Evolutionary conservation across 2,113 vertebrate species (phyloP), one percentile per base, ranked within the genome.

Genomic region (Actenoides lindsayi): DNA sequence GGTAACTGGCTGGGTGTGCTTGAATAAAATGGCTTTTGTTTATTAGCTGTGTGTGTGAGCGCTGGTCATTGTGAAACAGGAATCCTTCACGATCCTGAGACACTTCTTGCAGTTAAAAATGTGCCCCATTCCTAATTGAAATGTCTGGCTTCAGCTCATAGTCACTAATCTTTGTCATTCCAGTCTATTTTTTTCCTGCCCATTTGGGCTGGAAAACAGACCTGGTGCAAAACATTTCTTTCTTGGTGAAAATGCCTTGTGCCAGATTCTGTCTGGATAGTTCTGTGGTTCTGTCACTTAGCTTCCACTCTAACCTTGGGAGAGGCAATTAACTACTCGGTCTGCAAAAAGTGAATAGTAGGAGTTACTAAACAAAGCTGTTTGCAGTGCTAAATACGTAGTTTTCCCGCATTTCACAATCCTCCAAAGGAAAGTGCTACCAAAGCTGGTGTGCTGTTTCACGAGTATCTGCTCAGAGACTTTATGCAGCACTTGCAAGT

Each of bases 61-160:
- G 9, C 46, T 46, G 46, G 20, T 46, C 46, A 20, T 46, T 19
- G 46, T 46, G 46, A 46, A 46, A 46, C 10, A 19, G 18, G 19
- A 46, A 46, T 46, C 46, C 46, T 46, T 46, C 46, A 20, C 19
- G 46, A 46, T 19, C 19, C 46, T 46, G 46, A 46, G 46, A 20
- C 46, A 46, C 63, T 46, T 77, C 78, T 79, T 68, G 59, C 54
- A 67, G 39, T 73, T 84, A 48, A 84, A 84, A 56, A 68, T 30
- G 35, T 76, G 44, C n/a, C 54, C 89, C 76, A 11, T 64, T 93
- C 67, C n/a, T 87, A 62, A 87, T 96, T 87, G 84, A 84, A 93
- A 87, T 92, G 57, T 44, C 60, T 89, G 53, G 35, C 69, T 91
- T 79, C n/a, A 64, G 80, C 39, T 89, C 2, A 0, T 24, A 73